phyloP scores from a whole-genome alignment of 2,113 vertebrate genomes.

The Scortum barcoo region DNA sequence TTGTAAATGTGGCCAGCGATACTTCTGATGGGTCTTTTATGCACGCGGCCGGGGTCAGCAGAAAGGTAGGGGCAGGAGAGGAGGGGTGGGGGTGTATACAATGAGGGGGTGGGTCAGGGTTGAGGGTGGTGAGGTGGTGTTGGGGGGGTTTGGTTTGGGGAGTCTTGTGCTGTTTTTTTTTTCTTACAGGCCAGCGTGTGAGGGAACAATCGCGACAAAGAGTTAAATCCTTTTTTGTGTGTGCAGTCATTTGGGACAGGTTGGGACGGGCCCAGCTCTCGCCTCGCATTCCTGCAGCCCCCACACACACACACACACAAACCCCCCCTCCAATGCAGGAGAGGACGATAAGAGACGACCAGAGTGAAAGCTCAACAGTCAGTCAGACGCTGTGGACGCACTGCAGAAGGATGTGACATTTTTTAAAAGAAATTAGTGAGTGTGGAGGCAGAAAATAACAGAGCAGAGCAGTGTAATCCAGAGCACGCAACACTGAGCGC shows the following conservation, averaged over 20 bases:
- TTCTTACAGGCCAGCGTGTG: constrained; percentile 68
- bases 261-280: constrained; percentile 60
- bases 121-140: constrained; percentile 31
- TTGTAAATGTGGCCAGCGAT: constrained; percentile 91
- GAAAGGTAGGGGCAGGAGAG: constrained; percentile 65
- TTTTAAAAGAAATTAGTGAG: background rate
- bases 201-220: constrained; percentile 81
- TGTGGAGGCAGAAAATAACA: background rate
- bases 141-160: constrained; percentile 37
- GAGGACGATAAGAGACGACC: constrained; percentile 9
- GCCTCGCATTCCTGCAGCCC: constrained; percentile 71
- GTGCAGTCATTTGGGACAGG: constrained; percentile 83
- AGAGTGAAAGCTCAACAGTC: constrained; percentile 12
- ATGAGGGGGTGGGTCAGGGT: constrained; percentile 59
- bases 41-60: constrained; percentile 78
- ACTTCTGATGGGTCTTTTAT: constrained; percentile 87
- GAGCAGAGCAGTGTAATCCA: background rate
- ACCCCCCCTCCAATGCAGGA: too few species aligned
- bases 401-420: background rate
- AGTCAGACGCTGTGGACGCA: background rate
- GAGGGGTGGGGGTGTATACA: constrained; percentile 27
- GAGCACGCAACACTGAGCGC: background rate
- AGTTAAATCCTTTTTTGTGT: constrained; percentile 84
- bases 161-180: constrained; percentile 63
- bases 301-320: too few species aligned